A percentile compares a stretch with the other conserved stretches of the same genome.
Evolutionary conservation across 1,140 invertebrate genomes (phyloP).

Genomic region (Coptotermes formosanus): DNA sequence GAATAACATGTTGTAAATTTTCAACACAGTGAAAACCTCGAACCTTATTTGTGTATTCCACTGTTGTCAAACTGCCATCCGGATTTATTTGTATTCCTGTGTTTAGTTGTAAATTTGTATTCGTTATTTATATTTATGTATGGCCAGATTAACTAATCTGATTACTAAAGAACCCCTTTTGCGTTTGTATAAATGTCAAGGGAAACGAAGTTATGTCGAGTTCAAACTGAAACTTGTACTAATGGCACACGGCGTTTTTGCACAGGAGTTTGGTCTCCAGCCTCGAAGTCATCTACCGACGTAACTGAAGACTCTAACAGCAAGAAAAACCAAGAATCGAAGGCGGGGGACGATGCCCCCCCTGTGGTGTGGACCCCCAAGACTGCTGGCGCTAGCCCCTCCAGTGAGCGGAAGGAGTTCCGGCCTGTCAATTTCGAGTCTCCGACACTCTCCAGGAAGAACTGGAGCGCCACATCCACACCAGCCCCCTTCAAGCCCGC

Average conservation of each 20-base stretch:
- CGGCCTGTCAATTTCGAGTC: conserved; percentile 75
- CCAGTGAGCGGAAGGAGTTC: conserved; percentile 62
- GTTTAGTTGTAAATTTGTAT: too few relatives aligned
- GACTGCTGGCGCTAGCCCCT: conserved; percentile 62
- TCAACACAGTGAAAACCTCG: too few relatives aligned
- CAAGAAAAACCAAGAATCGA: conserved; percentile 29
- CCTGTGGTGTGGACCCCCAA: conserved; percentile 73
- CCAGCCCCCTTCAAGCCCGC: neutral
- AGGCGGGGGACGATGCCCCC: conserved; percentile 41
- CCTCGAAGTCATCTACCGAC: conserved; percentile 38
- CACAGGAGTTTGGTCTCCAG: conserved; percentile 51
- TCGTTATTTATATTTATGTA: too few relatives aligned
- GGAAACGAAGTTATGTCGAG: too few relatives aligned
- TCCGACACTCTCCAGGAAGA: conserved; percentile 59
- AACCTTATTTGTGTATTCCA: too few relatives aligned
- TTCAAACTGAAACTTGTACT: too few relatives aligned
- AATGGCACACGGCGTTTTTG: neutral
- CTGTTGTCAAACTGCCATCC: too few relatives aligned
- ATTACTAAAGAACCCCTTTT: too few relatives aligned
- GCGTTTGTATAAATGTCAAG: too few relatives aligned
- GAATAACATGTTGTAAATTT: too few relatives aligned
- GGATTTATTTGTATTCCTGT: too few relatives aligned
- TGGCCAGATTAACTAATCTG: too few relatives aligned
- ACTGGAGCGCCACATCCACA: conserved; percentile 28
- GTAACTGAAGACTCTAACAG: conserved; percentile 20